phyloP scores from a whole-genome alignment of 2,797 vertebrate genomes.

The Netta rufina region DNA sequence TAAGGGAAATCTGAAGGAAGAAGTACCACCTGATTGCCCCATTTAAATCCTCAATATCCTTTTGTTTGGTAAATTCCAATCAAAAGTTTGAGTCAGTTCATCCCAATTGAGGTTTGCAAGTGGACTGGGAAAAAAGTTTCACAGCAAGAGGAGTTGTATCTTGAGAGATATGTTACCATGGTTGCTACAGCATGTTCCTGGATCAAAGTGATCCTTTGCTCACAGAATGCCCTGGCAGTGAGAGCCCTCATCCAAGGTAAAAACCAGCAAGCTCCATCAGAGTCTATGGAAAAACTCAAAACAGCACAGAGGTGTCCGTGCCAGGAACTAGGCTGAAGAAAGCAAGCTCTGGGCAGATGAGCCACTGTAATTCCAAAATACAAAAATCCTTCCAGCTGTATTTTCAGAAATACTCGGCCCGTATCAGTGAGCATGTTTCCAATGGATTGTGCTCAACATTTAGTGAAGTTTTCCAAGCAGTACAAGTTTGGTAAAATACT shows the following conservation, averaged over 20 bases:
- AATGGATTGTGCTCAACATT: not conserved
- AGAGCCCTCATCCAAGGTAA: not conserved
- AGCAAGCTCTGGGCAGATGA: not conserved
- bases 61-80: slow-evolving; percentile 19
- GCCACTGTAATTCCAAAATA: not conserved
- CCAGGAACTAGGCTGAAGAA: not conserved
- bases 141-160: not conserved
- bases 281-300: not conserved
- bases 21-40: not conserved
- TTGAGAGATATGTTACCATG: not conserved
- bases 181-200: not conserved
- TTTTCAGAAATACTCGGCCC: not conserved
- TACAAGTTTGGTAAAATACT: not conserved
- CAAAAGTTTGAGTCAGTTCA: not conserved
- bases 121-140: not conserved
- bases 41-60: not conserved
- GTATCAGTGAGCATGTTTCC: not conserved
- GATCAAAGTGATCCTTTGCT: not conserved
- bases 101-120: not conserved
- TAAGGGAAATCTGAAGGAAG: not conserved
- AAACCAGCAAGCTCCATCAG: not conserved
- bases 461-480: not conserved
- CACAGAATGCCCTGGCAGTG: not conserved
- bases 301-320: not conserved
- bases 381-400: not conserved